Evolutionary conservation across 1,140 invertebrate species (phyloP), one percentile per base, ranked within the genome.

Genomic region (Procambarus clarkii): DNA sequence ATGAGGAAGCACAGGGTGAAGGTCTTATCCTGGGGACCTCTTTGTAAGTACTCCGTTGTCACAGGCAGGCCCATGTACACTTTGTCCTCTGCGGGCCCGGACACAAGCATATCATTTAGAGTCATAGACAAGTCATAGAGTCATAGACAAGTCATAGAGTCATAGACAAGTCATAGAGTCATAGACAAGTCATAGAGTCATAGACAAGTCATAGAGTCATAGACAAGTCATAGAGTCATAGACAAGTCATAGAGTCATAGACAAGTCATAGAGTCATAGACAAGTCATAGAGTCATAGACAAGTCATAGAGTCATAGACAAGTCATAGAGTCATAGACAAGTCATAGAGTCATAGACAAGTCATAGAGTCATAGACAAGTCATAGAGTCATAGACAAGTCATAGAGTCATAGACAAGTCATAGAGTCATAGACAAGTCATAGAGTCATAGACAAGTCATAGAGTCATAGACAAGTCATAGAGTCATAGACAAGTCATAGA

Each of bases 1-100:
- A 95, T 92, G 91, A 93, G 94, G 90, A 95, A 94, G 48, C 94
- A 94, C 60, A 94, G 94, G 21, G 94, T 94, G 93, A 94, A 95
- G 34, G 34, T 34, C 71, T 91, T 90, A 50, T 77, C 82, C 7
- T 9, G 34, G 0, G 50, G 7, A 50, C 50, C 21, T n/a, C 24
- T 15, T 15, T 78, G 11, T 15, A 24, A 78, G 8, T 76, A 54
- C 74, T 84, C 54, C 3, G 82, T 91, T 9, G 88, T 60, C 15
- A 91, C 88, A n/a, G 88, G 82, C 7, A 50, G 50, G 3, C 81
- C 85, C 88, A 91, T 91, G 69, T 71, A 13, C 34, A 91, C 78
- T 4, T 48, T 24, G 9, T 71, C 78, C 0, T 69, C 86, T 88
- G 78, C 24, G 5, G 54, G 48, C 50, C 4, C 50, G 50, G 50